phyloP scores from a whole-genome alignment of 2,113 vertebrate species.

The Catharus fuscescens region DNA sequence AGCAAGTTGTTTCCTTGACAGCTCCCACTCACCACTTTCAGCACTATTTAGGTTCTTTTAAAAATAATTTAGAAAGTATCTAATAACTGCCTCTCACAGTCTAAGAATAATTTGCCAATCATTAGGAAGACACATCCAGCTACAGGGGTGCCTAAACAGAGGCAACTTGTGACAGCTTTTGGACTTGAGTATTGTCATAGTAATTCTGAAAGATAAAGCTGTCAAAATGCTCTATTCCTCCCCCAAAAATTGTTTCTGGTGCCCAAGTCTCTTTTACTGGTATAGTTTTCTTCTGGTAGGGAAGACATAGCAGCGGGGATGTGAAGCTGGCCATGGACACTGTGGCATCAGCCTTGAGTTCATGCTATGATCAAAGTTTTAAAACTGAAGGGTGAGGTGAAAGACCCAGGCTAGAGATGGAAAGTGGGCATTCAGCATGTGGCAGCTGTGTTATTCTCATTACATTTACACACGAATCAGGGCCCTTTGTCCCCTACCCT shows the following conservation, averaged over 20 bases:
- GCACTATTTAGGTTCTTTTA: background rate
- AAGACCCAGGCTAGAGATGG: background rate
- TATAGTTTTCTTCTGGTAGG: background rate
- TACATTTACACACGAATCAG: background rate
- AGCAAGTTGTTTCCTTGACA: constrained; percentile 34
- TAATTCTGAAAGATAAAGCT: background rate
- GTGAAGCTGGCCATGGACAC: background rate
- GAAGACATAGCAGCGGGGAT: background rate
- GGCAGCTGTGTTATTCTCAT: background rate
- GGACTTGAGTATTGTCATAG: background rate
- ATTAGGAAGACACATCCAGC: background rate
- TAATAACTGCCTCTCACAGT: background rate
- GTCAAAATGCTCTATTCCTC: background rate
- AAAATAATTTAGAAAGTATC: constrained; percentile 27
- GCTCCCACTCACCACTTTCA: constrained; percentile 47
- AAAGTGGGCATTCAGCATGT: background rate
- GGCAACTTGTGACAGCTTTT: background rate
- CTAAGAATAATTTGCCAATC: constrained; percentile 8
- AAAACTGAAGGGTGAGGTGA: background rate
- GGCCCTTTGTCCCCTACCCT: background rate
- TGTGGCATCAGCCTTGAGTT: background rate
- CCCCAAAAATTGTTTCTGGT: background rate
- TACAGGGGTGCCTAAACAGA: background rate
- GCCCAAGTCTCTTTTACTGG: background rate
- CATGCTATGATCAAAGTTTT: background rate